These are phyloP conservation scores for Lycophotia porphyrea DNA, from an alignment of 2,888 invertebrate genomes.

Conservation along the genomic window DNA sequence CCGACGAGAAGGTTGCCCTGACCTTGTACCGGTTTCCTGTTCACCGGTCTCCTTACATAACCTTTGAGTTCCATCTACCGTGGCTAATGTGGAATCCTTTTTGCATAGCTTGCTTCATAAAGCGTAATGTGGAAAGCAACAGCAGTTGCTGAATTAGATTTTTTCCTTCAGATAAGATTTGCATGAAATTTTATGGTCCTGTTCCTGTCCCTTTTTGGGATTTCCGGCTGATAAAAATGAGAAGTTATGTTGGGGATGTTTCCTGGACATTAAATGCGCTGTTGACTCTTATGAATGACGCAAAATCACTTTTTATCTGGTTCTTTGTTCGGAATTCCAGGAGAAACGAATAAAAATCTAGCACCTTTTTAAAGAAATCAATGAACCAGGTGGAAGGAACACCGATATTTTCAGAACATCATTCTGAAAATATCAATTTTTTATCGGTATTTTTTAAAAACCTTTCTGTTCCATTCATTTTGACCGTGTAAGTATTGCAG, in stretches of 20 bases:
- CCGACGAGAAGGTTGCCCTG: conserved; percentile 42
- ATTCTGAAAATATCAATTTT: no score
- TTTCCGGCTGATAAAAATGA: conserved; percentile 32
- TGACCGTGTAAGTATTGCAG: no score
- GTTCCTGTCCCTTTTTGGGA: conserved; percentile 38
- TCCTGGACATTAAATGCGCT: conserved; percentile 10
- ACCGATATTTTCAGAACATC: no score
- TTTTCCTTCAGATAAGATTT: conserved; percentile 59
- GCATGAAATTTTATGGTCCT: conserved; percentile 54
- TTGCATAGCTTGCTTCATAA: conserved; percentile 64
- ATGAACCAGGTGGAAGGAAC: no score
- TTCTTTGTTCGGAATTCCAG: neutral
- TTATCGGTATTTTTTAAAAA: no score
- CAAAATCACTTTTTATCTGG: neutral
- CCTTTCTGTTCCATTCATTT: no score
- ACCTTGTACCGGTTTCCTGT: conserved; percentile 66
- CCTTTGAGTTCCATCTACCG: conserved; percentile 67
- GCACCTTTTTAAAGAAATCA: neutral
- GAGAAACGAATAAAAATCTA: neutral
- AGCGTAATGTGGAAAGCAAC: conserved; percentile 58
- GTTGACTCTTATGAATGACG: neutral
- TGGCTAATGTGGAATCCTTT: conserved; percentile 68
- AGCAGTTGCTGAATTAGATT: conserved; percentile 51
- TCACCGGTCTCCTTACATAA: conserved; percentile 64
- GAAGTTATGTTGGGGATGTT: conserved; percentile 25